Base-by-base conservation (phyloP, 2,797 vertebrate genomes). In the Myotis pilosus region DNA sequence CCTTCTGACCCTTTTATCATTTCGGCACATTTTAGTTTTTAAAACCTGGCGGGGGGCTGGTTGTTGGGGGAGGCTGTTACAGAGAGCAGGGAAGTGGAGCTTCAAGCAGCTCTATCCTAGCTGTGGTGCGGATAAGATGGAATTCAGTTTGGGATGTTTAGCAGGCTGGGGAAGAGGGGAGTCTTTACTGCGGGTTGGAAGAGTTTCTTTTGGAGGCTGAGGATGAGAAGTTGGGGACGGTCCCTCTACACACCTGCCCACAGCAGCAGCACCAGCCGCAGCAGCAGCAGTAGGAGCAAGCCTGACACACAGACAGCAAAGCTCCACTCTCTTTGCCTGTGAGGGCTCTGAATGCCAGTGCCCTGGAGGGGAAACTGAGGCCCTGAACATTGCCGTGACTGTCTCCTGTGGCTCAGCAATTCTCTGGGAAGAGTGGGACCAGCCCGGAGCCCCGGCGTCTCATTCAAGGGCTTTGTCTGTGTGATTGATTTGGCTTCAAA, bases 381-480 rank as follows among this genome's bases (percentile, higher is more conserved):
- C 85, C 66, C 47, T 20, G 51, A 33, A 53, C 44, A 15, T 41
- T 11, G 7, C 23, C 75, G 19, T 1, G 49, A 60, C 79, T 49
- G 5, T 76, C 60, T 66, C 22, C 72, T 20, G 19, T 64, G 7
- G 1, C 74, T 79, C 64, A 78, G 74, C 57, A 71, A 49, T 74
- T 87, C 17, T 44, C 60, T 2, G 19, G 90, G 84, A 92, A 23
- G 33, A 64, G 53, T 8, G 3, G 53, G 87, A 41, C 33, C 49
- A 22, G 82, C 19, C 64, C 0, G 0, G 75, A 72, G 38, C 57
- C 88, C 47, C 72, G 92, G 82, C 64, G 28, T 86, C 88, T 76
- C 3, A 4, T 53, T 20, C 4, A 68, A 94, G 86, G 95, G 69
- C 81, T 97, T 93, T 89, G 96, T 96, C 89, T 78, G 33, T n/a